phyloP scores from a whole-genome alignment of 2,888 invertebrate genomes.

The Anoncus sp. region DNA sequence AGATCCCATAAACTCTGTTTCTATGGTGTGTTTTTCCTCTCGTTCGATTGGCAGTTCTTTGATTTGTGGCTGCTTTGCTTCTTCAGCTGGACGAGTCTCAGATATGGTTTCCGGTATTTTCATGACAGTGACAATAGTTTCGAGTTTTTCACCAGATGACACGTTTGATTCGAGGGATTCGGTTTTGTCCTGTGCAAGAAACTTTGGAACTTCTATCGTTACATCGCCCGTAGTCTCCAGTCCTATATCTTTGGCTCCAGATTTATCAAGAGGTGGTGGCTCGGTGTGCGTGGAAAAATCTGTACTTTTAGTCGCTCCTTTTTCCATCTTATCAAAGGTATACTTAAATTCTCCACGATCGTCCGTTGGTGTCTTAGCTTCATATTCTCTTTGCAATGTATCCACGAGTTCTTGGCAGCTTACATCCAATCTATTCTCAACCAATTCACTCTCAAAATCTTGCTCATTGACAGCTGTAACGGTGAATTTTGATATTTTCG shows the following conservation, averaged over 20 bases:
- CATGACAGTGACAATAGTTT: background rate
- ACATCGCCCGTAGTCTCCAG: slow-evolving; percentile 16
- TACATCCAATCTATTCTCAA: slow-evolving; percentile 79
- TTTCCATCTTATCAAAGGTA: slow-evolving; percentile 55
- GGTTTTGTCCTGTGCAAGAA: background rate
- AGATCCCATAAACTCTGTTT: slow-evolving; percentile 74
- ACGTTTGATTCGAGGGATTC: too few species aligned
- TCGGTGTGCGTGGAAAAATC: slow-evolving; percentile 45
- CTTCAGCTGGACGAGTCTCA: background rate
- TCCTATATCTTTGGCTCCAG: slow-evolving; percentile 6
- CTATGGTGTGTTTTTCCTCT: slow-evolving; percentile 51
- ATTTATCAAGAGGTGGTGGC: slow-evolving; percentile 10
- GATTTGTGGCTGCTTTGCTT: slow-evolving; percentile 15
- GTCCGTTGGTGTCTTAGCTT: slow-evolving; percentile 79
- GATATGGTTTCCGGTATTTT: background rate
- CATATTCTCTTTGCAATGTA: slow-evolving; percentile 78
- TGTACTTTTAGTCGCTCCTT: slow-evolving; percentile 4
- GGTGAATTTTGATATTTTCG: slow-evolving; percentile 73
- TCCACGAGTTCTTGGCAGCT: slow-evolving; percentile 81
- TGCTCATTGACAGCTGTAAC: slow-evolving; percentile 75
- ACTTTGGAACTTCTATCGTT: slow-evolving; percentile 40
- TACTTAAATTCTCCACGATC: slow-evolving; percentile 68
- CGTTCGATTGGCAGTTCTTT: slow-evolving; percentile 54
- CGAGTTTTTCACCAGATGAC: background rate
- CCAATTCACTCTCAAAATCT: slow-evolving; percentile 78